Evolutionary conservation across 2,888 invertebrate genomes (phyloP).

Genomic region (Hermodice carunculata): DNA sequence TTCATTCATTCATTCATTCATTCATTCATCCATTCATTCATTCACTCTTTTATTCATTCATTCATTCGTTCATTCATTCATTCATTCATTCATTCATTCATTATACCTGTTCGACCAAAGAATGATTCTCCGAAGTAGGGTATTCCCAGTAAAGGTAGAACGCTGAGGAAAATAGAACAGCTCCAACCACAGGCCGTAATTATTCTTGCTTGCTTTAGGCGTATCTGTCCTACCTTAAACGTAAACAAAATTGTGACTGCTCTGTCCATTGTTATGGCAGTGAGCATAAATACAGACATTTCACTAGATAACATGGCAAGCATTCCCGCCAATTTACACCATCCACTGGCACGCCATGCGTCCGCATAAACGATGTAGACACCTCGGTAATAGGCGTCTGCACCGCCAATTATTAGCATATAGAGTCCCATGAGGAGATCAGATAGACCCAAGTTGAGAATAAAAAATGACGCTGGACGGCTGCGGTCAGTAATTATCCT

Average conservation of each 20-base stretch:
- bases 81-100: too few species aligned
- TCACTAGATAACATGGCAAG: conserved; percentile 67
- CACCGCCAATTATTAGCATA: conserved; percentile 74
- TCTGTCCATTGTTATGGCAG: conserved; percentile 68
- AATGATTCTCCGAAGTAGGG: conserved; percentile 64
- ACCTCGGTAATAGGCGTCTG: conserved; percentile 72
- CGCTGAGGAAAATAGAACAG: conserved; percentile 48
- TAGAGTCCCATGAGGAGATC: conserved; percentile 77
- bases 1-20: too few species aligned
- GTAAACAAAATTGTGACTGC: conserved; percentile 67
- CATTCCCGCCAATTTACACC: conserved; percentile 62
- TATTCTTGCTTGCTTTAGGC: conserved; percentile 50
- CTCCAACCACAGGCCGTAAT: conserved; percentile 57
- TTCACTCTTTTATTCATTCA: too few species aligned
- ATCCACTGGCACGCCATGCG: conserved; percentile 54
- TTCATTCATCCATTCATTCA: too few species aligned
- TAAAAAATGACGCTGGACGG: conserved; percentile 55
- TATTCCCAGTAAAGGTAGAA: conserved; percentile 50
- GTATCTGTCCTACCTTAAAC: conserved; percentile 48
- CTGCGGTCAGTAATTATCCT: conserved; percentile 72
- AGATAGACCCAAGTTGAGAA: conserved; percentile 75
- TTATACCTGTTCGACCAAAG: too few species aligned
- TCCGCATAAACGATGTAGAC: conserved; percentile 66
- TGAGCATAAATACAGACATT: conserved; percentile 68
- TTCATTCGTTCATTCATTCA: too few species aligned